phyloP scores from a whole-genome alignment of 2,797 vertebrate species.

The Hybognathus amarus region DNA sequence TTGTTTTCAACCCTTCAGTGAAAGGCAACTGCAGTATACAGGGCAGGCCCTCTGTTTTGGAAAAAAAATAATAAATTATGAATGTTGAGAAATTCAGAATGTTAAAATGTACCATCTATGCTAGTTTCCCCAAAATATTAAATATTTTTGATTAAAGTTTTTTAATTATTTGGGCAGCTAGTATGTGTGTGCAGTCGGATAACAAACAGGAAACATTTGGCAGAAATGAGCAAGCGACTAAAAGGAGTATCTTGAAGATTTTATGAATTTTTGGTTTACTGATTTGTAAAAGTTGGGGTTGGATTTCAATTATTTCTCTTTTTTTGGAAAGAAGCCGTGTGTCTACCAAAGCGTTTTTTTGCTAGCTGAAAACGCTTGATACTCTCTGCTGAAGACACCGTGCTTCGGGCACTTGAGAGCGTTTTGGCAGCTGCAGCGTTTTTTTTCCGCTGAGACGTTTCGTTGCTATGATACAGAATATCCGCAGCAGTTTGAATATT shows the following conservation, averaged over 20 bases:
- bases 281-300: neutral
- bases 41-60: constrained; percentile 1
- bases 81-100: neutral
- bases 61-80: neutral
- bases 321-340: neutral
- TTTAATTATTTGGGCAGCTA: neutral
- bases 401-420: too few species aligned
- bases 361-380: too few species aligned
- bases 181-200: neutral
- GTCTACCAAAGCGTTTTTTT: too few species aligned
- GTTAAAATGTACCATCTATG: neutral
- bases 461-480: too few species aligned
- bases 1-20: neutral
- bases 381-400: too few species aligned
- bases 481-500: too few species aligned
- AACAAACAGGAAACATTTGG: neutral
- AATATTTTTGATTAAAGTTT: neutral
- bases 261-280: neutral
- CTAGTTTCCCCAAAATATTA: neutral
- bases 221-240: neutral
- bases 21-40: neutral
- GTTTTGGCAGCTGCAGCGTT: too few species aligned
- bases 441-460: too few species aligned
- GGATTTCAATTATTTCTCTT: too few species aligned
- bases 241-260: neutral